Evolutionary conservation across 2,797 vertebrate species (phyloP).

Genomic region (Acipenser ruthenus): DNA sequence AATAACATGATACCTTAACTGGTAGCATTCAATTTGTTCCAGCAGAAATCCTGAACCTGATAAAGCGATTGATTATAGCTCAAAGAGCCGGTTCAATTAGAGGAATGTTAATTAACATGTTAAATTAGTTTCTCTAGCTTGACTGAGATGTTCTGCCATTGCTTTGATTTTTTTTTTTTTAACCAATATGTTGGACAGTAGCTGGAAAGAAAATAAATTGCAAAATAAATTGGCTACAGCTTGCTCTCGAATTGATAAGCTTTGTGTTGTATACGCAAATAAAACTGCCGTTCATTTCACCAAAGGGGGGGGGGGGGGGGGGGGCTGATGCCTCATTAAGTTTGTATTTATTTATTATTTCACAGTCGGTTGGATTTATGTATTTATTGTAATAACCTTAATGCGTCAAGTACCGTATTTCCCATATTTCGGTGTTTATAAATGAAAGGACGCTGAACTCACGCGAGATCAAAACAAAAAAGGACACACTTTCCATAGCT

Average conservation of each 20-base stretch:
- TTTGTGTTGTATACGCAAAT: slow-evolving; percentile 23
- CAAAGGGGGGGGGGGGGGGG: too few relatives aligned
- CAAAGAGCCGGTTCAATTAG: slow-evolving; percentile 74
- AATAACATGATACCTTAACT: slow-evolving; percentile 59
- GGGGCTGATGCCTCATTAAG: slow-evolving; percentile 9
- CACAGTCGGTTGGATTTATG: too few relatives aligned
- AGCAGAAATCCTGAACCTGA: slow-evolving; percentile 59
- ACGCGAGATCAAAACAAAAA: too few relatives aligned
- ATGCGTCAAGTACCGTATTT: too few relatives aligned
- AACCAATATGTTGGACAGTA: slow-evolving; percentile 24
- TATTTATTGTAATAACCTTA: too few relatives aligned
- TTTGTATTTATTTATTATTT: neutral
- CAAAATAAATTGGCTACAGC: too few relatives aligned
- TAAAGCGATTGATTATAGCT: slow-evolving; percentile 79
- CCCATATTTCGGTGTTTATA: too few relatives aligned
- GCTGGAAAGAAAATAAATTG: slow-evolving; percentile 21
- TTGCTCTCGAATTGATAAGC: too few relatives aligned
- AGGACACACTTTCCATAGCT: too few relatives aligned
- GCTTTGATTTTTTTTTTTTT: slow-evolving; percentile 54
- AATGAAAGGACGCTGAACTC: too few relatives aligned
- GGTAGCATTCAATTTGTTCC: slow-evolving; percentile 69
- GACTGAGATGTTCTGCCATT: slow-evolving; percentile 65
- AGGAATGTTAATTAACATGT: slow-evolving; percentile 72
- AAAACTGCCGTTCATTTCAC: slow-evolving; percentile 15
- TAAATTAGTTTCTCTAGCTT: slow-evolving; percentile 48